Conservation (phyloP, 1,140 invertebrate species). For the Melipona quadrifasciata region DNA sequence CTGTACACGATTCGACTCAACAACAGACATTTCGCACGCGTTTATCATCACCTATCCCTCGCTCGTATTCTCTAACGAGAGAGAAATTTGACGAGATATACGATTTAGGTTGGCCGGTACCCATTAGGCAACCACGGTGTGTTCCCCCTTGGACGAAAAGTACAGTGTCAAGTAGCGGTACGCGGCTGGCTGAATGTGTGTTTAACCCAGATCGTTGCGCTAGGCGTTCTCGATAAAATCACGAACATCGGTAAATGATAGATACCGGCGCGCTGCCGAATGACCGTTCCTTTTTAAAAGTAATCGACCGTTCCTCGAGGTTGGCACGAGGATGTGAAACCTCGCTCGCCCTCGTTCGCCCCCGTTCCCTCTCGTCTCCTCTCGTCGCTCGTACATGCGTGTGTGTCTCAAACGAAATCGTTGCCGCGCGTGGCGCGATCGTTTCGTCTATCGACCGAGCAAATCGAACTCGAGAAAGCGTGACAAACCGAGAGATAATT, state of each 20-base stretch:
- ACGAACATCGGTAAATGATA: conserved; percentile 11
- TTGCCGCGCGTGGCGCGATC: neutral
- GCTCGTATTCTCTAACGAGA: neutral
- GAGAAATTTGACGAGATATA: neutral
- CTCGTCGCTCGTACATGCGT: neutral
- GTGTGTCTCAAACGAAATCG: neutral
- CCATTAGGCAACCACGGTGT: neutral
- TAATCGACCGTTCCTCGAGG: neutral
- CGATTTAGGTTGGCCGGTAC: neutral
- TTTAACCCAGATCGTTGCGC: conserved; percentile 42
- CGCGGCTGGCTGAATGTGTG: conserved; percentile 19
- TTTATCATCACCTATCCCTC: neutral
- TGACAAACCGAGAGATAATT: conserved; percentile 36
- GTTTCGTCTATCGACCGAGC: neutral
- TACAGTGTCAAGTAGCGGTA: conserved; percentile 43
- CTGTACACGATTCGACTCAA: neutral
- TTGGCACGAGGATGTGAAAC: conserved; percentile 39
- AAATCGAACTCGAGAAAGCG: conserved; percentile 31
- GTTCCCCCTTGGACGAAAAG: neutral
- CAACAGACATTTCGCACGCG: neutral
- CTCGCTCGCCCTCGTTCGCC: conserved; percentile 16
- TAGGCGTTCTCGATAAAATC: conserved; percentile 36
- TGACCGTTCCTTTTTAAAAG: neutral
- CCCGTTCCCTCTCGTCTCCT: neutral
- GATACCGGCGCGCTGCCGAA: conserved; percentile 9